Percentiles rank a stretch among this genome's conserved stretches.
Conservation (phyloP, 2,113 vertebrate species). For the Solenodon paradoxus region DNA sequence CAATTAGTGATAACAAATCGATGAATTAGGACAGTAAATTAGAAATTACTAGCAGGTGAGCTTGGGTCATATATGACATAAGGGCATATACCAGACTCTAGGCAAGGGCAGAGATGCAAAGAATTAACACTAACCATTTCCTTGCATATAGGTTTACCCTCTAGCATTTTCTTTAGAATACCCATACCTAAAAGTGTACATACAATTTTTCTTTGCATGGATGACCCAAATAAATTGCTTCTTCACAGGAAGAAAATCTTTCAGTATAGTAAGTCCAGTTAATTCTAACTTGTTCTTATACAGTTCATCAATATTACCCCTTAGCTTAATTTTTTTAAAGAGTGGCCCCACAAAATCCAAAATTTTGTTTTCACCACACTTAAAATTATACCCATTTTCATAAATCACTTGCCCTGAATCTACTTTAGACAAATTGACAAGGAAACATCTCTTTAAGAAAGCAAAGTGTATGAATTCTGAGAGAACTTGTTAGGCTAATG, state of each 20-base stretch:
- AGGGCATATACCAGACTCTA: conserved; percentile 78
- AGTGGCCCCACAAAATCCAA: neutral
- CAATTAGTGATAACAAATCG: conserved; percentile 88
- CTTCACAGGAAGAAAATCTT: neutral
- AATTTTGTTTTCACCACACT: neutral
- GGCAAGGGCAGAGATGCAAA: conserved; percentile 79
- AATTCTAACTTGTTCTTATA: neutral
- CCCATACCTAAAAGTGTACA: neutral
- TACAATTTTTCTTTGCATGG: neutral
- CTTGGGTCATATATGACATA: conserved; percentile 82
- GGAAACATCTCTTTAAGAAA: conserved; percentile 1
- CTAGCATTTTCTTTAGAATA: conserved; percentile 15
- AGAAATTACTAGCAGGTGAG: conserved; percentile 86
- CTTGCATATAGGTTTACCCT: conserved; percentile 23
- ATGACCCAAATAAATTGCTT: neutral
- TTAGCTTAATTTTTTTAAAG: neutral
- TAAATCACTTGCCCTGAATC: neutral
- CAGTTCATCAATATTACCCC: neutral
- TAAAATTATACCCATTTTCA: neutral
- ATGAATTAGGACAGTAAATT: conserved; percentile 87
- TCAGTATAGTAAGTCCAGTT: neutral
- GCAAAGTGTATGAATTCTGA: neutral
- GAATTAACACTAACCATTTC: conserved; percentile 52
- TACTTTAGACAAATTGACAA: neutral
- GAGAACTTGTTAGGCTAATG: neutral